A percentile compares a stretch with the other conserved stretches of the same genome.
Evolutionary conservation across 30 jellyfish, hydroid and myxozoan genomes (phyloP).

Genomic region (Clytia hemisphaerica): DNA sequence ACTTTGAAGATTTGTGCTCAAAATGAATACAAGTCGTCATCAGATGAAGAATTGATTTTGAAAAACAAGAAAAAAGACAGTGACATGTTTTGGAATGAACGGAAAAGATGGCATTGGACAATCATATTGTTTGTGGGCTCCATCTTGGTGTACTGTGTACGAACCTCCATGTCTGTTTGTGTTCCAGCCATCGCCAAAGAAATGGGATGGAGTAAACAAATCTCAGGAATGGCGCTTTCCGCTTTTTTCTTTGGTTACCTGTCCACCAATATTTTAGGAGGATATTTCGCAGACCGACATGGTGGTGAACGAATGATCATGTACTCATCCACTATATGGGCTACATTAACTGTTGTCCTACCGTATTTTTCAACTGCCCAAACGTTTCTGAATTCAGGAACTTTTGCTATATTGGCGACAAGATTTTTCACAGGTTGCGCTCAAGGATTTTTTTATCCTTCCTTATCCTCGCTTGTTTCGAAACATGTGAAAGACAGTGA

Average conservation of each 20-base stretch:
- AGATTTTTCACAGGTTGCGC: conserved; percentile 88
- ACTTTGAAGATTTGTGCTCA: too few relatives aligned
- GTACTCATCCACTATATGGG: conserved; percentile 13
- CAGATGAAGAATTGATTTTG: too few relatives aligned
- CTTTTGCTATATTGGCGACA: conserved; percentile 61
- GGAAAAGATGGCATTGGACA: conserved; percentile 17
- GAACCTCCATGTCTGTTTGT: conserved; percentile 34
- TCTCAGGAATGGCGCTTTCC: conserved; percentile 28
- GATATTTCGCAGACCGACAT: conserved; percentile 28
- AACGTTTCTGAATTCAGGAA: conserved; percentile 20
- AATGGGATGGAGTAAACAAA: conserved; percentile 16
- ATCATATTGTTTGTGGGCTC: conserved; percentile 24
- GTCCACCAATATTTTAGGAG: conserved; percentile 26
- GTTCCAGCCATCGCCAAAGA: conserved; percentile 22
- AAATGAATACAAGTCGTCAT: too few relatives aligned
- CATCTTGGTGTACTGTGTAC: conserved; percentile 12
- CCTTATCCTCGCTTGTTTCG: conserved; percentile 71
- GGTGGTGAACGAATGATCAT: conserved; percentile 37
- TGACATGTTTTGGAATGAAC: conserved; percentile 28
- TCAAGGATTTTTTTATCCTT: conserved; percentile 93
- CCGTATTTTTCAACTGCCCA: conserved; percentile 13
- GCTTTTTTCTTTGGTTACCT: conserved; percentile 34
- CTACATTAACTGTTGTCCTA: conserved; percentile 2
- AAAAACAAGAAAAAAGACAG: too few relatives aligned
- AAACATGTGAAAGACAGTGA: conserved; percentile 53